phyloP scores from a whole-genome alignment of 2,797 vertebrate genomes.

The Tarsius wallacei region DNA sequence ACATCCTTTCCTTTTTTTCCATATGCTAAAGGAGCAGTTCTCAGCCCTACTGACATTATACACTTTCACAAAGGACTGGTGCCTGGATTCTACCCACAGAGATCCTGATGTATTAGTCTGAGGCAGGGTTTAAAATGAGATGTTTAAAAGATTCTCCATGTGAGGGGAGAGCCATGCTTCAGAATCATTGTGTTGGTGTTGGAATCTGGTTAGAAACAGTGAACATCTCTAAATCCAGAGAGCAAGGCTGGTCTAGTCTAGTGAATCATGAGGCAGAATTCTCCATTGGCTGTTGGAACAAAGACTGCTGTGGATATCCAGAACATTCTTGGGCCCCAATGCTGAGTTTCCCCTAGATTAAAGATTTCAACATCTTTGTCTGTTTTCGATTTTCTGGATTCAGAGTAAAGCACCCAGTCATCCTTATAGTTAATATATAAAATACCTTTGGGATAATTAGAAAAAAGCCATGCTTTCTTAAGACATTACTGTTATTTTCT shows the following conservation, averaged over 20 bases:
- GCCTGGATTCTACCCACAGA: not conserved
- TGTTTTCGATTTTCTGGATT: slow-evolving; percentile 15
- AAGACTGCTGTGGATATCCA: not conserved
- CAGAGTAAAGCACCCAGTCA: not conserved
- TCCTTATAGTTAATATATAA: not conserved
- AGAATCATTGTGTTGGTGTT: not conserved
- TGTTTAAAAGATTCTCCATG: not conserved
- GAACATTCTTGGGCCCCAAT: not conserved
- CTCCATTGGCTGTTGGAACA: slow-evolving; percentile 5
- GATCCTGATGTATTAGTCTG: not conserved
- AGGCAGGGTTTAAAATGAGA: slow-evolving; percentile 7
- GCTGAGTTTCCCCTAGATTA: not conserved
- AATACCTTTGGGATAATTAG: not conserved
- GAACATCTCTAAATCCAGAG: not conserved
- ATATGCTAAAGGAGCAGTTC: not conserved
- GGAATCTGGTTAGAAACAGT: not conserved
- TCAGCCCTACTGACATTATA: not conserved
- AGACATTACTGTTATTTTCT: not conserved
- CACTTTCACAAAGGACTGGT: not conserved
- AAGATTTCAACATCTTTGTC: slow-evolving; percentile 16
- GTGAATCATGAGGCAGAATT: slow-evolving; percentile 17
- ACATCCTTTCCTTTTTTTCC: not conserved
- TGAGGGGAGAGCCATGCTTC: not conserved
- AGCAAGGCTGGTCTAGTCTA: not conserved
- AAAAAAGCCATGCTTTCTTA: not conserved